phyloP scores from a whole-genome alignment of 2,113 vertebrate genomes.

The Podocnemis expansa region DNA sequence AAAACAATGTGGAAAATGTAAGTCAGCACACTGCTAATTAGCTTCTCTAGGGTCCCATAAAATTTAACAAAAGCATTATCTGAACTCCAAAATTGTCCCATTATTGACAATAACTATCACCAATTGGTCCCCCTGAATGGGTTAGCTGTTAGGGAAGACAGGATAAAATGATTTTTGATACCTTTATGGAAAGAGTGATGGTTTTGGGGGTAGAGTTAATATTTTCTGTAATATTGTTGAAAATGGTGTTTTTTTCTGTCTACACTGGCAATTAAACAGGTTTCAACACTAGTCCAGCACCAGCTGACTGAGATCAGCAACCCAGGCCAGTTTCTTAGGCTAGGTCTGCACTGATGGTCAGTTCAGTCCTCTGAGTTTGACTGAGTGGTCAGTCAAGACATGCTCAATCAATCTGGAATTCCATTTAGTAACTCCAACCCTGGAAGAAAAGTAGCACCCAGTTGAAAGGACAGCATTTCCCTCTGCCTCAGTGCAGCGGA shows the following conservation, averaged over 20 bases:
- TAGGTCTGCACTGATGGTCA: too few species aligned
- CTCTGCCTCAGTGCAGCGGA: too few species aligned
- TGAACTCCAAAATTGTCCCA: neutral
- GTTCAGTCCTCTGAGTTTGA: too few species aligned
- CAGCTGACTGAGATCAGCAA: neutral
- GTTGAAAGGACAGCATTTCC: too few species aligned
- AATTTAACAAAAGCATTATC: neutral
- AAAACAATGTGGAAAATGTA: neutral
- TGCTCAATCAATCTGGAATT: too few species aligned
- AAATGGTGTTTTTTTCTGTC: neutral
- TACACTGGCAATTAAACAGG: neutral
- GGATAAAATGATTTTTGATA: neutral
- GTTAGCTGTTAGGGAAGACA: neutral
- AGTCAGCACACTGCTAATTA: neutral
- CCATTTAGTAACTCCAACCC: too few species aligned
- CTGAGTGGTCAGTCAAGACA: too few species aligned
- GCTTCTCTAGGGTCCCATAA: neutral
- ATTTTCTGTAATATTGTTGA: neutral
- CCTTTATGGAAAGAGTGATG: neutral
- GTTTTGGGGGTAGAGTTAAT: neutral
- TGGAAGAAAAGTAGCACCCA: too few species aligned
- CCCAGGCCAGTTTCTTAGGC: neutral
- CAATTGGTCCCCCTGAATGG: rapidly evolving
- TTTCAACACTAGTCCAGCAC: neutral
- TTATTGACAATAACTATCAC: neutral